phyloP scores from a whole-genome alignment of 2,797 vertebrate species.

The Dermochelys coriacea region DNA sequence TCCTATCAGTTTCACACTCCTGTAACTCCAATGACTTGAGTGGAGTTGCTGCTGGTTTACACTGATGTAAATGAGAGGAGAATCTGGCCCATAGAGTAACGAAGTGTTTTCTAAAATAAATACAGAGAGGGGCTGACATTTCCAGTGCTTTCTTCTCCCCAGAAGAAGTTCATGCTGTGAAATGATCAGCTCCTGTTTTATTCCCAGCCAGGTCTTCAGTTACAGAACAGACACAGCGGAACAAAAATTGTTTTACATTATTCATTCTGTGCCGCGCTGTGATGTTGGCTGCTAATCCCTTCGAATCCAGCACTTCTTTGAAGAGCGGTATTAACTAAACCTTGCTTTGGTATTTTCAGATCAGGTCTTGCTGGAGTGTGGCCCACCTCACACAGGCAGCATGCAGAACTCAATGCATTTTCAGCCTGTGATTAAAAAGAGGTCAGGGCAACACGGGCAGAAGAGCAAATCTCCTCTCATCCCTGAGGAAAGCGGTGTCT shows the following conservation, averaged over 20 bases:
- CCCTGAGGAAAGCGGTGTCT: neutral
- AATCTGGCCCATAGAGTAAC: neutral
- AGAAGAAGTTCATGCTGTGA: neutral
- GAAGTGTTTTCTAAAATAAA: neutral
- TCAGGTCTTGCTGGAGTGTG: neutral
- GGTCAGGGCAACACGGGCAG: neutral
- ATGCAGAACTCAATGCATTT: neutral
- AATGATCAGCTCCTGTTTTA: neutral
- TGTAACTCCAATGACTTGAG: neutral
- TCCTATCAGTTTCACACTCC: neutral
- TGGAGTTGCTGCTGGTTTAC: neutral
- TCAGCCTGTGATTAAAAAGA: fast-evolving
- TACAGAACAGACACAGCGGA: constrained; percentile 32
- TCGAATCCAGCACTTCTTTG: constrained; percentile 62
- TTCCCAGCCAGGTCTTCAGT: constrained; percentile 49
- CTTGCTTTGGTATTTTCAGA: constrained; percentile 25
- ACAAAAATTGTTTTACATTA: constrained; percentile 62
- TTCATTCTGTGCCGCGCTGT: constrained; percentile 25
- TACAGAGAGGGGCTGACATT: neutral
- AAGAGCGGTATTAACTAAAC: constrained; percentile 30
- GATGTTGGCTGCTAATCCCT: constrained; percentile 8
- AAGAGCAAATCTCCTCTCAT: neutral
- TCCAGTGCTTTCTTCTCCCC: neutral
- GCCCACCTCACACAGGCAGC: neutral
- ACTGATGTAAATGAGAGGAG: neutral